phyloP scores from a whole-genome alignment of 2,797 vertebrate species.

The Clamator glandarius region DNA sequence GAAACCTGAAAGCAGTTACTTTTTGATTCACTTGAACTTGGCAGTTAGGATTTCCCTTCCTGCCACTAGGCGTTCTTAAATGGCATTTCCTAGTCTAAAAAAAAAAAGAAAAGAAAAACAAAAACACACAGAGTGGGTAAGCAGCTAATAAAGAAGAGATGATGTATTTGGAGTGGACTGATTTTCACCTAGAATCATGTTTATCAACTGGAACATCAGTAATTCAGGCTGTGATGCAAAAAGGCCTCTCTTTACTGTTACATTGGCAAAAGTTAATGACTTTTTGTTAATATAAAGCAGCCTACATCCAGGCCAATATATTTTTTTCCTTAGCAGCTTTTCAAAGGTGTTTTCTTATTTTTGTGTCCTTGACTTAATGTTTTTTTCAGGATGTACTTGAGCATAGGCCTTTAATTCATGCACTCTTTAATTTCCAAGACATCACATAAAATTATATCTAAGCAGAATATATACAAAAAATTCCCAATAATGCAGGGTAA shows the following conservation, averaged over 20 bases:
- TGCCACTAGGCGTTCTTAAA: not conserved
- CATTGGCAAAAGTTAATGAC: not conserved
- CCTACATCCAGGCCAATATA: not conserved
- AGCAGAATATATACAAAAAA: not conserved
- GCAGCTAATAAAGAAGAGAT: not conserved
- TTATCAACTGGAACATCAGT: not conserved
- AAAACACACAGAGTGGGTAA: not conserved
- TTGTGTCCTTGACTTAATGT: not conserved
- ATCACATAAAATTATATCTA: rapidly evolving
- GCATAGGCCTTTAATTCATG: not conserved
- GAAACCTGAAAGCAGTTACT: not conserved
- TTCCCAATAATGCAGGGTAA: not conserved
- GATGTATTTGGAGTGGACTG: not conserved
- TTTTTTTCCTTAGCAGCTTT: not conserved
- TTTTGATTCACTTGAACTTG: not conserved
- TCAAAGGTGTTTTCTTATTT: not conserved
- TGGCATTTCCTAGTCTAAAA: not conserved
- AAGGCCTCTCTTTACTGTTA: not conserved
- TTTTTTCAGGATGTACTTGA: not conserved
- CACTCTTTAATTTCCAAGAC: not conserved
- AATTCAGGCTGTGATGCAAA: not conserved
- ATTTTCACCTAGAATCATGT: not conserved
- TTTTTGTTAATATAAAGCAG: not conserved
- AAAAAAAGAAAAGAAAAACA: too few species aligned
- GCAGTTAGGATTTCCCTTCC: not conserved